A percentile compares a stretch with the other conserved stretches of the same genome.
Conservation (phyloP, 2,113 vertebrate genomes). For the Apus apus region DNA sequence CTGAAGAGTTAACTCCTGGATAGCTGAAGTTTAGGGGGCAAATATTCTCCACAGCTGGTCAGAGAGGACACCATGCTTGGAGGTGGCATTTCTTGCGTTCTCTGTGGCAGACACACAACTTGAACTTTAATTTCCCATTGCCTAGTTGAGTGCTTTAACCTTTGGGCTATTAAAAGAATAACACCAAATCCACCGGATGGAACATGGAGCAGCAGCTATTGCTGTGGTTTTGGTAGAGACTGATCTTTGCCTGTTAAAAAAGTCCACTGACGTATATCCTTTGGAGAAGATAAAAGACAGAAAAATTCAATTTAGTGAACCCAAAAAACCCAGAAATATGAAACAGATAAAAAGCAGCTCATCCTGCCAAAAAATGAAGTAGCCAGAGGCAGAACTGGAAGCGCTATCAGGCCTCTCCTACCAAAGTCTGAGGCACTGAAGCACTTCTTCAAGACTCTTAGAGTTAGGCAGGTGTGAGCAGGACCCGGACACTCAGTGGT, state of each 20-base stretch:
- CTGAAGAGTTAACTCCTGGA: neutral
- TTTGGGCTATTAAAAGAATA: neutral
- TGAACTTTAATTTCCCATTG: neutral
- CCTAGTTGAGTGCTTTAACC: neutral
- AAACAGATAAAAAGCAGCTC: neutral
- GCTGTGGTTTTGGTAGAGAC: neutral
- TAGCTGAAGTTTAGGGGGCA: neutral
- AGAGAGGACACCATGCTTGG: neutral
- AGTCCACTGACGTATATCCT: neutral
- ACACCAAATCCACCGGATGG: neutral
- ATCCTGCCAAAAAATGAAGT: fast-evolving
- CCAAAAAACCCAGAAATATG: neutral
- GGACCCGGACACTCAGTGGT: neutral
- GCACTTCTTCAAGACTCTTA: neutral
- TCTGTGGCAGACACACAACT: neutral
- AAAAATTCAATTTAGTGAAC: neutral
- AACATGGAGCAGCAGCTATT: neutral
- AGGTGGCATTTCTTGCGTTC: neutral
- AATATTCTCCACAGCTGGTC: neutral
- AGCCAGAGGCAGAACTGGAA: neutral
- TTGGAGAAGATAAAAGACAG: neutral
- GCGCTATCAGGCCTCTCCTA: fast-evolving
- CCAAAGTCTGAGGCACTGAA: neutral
- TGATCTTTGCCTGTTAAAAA: neutral
- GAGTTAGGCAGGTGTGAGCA: neutral